Conservation (phyloP, 2,888 invertebrate genomes). For the Halocaridina rubra region DNA sequence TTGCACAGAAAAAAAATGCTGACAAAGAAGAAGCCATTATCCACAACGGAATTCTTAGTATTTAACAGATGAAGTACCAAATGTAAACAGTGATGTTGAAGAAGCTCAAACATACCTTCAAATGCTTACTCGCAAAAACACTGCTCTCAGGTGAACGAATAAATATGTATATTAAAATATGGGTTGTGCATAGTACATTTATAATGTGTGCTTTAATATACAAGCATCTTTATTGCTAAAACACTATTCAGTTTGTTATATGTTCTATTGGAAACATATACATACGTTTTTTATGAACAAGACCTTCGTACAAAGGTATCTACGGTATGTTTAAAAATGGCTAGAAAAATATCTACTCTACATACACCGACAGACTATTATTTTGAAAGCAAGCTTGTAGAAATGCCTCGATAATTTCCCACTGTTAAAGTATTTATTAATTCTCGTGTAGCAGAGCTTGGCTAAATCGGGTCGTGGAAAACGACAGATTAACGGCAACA, state of each 20-base stretch:
- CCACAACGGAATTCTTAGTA: no score
- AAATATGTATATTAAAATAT: constrained; percentile 34
- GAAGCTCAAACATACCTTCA: no score
- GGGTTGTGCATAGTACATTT: constrained; percentile 47
- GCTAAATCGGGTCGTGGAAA: no score
- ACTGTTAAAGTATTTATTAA: neutral
- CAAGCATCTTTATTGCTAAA: constrained; percentile 56
- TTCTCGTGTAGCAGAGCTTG: no score
- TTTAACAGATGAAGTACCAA: no score
- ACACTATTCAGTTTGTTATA: constrained; percentile 41
- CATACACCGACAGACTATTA: constrained; percentile 12
- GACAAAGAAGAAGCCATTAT: no score
- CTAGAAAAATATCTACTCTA: constrained; percentile 60
- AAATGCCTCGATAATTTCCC: constrained; percentile 37
- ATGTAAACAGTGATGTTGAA: no score
- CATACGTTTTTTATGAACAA: constrained; percentile 27
- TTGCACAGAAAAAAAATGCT: no score
- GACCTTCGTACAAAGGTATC: constrained; percentile 49
- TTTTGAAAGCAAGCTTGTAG: constrained; percentile 40
- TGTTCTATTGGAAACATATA: constrained; percentile 42
- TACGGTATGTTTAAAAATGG: constrained; percentile 51
- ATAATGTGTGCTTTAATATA: constrained; percentile 47
- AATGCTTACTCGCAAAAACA: no score
- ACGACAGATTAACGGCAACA: no score
- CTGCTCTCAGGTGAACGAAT: no score